Percentiles rank a stretch among this genome's conserved stretches.
phyloP scores from a whole-genome alignment of 2,888 invertebrate species.

The Spisula solida region DNA sequence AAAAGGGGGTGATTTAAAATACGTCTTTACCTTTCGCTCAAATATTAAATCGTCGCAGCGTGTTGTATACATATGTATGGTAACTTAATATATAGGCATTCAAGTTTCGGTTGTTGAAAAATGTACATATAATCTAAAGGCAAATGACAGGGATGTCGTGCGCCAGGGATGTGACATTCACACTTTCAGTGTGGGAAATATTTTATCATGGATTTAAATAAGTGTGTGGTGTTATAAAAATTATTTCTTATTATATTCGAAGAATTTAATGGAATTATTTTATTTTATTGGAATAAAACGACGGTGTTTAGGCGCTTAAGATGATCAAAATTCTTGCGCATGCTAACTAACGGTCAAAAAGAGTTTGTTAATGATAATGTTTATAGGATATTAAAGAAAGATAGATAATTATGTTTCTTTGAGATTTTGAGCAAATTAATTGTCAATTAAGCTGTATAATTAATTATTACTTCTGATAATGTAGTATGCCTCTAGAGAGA shows the following conservation, averaged over 20 bases:
- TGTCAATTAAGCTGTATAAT: too few species aligned
- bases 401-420: too few species aligned
- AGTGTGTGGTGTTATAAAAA: background rate
- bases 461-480: too few species aligned
- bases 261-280: background rate
- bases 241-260: background rate
- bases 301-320: too few species aligned
- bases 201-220: background rate
- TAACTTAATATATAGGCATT: constrained; percentile 18
- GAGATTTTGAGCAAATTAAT: too few species aligned
- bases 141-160: background rate
- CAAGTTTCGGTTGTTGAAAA: background rate
- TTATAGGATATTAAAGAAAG: too few species aligned
- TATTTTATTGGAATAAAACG: too few species aligned
- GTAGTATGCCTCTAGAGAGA: too few species aligned
- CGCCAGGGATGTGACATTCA: background rate
- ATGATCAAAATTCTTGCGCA: too few species aligned
- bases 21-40: background rate
- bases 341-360: too few species aligned
- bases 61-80: background rate
- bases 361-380: too few species aligned
- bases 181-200: background rate
- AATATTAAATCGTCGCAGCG: constrained; percentile 18
- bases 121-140: background rate
- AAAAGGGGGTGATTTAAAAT: constrained; percentile 21